Evolutionary conservation across 2,888 invertebrate species (phyloP).

Genomic region (Clunio marinus): DNA sequence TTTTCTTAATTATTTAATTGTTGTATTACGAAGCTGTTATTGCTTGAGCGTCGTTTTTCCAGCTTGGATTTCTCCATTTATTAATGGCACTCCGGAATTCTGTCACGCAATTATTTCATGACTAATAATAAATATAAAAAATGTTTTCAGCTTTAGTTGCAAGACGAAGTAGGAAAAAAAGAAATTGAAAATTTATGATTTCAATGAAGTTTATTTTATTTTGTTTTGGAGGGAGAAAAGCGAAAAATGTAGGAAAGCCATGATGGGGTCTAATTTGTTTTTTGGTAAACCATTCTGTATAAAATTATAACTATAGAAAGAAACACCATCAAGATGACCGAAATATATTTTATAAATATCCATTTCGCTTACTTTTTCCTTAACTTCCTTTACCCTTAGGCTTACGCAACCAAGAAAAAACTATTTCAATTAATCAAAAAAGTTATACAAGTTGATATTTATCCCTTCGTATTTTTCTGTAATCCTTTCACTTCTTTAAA

Average conservation of each 20-base stretch:
- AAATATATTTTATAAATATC: conserved; percentile 2
- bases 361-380: too few species aligned
- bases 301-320: neutral
- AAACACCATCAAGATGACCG: conserved; percentile 29
- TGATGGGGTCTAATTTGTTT: conserved; percentile 31
- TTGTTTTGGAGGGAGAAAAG: neutral
- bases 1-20: conserved; percentile 32
- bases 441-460: neutral
- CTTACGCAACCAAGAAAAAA: too few species aligned
- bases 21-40: neutral
- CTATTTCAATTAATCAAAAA: conserved; percentile 17
- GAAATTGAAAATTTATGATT: neutral
- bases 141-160: conserved; percentile 32
- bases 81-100: neutral
- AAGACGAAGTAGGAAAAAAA: conserved; percentile 2
- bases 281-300: conserved; percentile 9
- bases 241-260: conserved; percentile 14
- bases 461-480: neutral
- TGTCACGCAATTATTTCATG: conserved; percentile 30
- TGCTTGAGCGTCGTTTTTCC: neutral
- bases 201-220: neutral
- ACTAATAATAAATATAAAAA: conserved; percentile 32
- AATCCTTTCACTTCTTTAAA: too few species aligned
- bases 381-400: too few species aligned
- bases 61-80: neutral